These are phyloP conservation scores for Oriolus oriolus DNA, from an alignment of 2,113 vertebrate genomes.

Conservation along the genomic window DNA sequence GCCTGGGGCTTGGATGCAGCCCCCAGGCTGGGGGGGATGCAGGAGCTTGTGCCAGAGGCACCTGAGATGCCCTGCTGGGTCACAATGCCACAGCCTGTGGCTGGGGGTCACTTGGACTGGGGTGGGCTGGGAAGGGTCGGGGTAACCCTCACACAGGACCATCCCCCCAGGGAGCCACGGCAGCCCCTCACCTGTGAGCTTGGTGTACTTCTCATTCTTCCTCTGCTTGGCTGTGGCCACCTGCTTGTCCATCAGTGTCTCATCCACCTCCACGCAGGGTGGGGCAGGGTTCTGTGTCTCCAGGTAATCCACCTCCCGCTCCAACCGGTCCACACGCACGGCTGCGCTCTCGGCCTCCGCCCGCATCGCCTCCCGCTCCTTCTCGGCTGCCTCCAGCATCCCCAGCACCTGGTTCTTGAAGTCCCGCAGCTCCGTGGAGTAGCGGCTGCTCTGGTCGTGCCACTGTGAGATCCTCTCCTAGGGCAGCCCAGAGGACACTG, in stretches of 20 bases:
- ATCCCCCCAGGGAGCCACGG: rapidly evolving
- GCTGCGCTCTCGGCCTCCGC: constrained; percentile 77
- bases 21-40: neutral
- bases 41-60: neutral
- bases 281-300: constrained; percentile 84
- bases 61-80: neutral
- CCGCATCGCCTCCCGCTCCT: constrained; percentile 76
- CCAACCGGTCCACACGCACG: constrained; percentile 79
- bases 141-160: rapidly evolving
- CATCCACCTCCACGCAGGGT: constrained; percentile 82
- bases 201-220: constrained; percentile 82
- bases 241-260: constrained; percentile 83
- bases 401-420: constrained; percentile 87
- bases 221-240: constrained; percentile 75
- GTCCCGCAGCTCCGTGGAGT: constrained; percentile 83
- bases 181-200: constrained; percentile 82
- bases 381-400: constrained; percentile 78
- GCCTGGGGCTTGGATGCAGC: neutral
- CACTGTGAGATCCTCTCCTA: constrained; percentile 91
- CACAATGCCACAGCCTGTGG: rapidly evolving
- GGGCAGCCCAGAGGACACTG: neutral
- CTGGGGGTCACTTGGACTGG: rapidly evolving
- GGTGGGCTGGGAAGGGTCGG: rapidly evolving
- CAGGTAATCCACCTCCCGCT: constrained; percentile 88
- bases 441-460: constrained; percentile 86